Evolutionary conservation across 2,113 vertebrate species (phyloP).

Genomic region (Phrynocephalus versicolor): DNA sequence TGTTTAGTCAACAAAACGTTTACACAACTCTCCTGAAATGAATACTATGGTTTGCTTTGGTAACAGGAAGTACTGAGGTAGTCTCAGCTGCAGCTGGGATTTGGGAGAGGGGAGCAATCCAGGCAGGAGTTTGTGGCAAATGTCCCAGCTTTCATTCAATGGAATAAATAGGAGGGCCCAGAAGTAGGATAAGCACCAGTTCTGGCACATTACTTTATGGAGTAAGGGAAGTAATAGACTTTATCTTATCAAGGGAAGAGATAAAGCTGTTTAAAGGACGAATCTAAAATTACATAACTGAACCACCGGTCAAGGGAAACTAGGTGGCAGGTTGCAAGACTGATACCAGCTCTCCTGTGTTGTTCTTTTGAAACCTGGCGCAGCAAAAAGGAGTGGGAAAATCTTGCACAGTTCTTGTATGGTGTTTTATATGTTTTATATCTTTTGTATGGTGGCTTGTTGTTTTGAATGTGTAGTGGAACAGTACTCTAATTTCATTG

Average conservation of each 20-base stretch:
- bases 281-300: slow-evolving; percentile 3
- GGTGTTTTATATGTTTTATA: too few relatives aligned
- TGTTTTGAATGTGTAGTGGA: too few relatives aligned
- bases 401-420: background rate
- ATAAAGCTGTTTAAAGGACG: background rate
- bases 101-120: background rate
- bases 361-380: background rate
- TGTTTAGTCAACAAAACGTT: slow-evolving; percentile 60
- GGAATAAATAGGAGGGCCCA: background rate
- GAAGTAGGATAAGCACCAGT: background rate
- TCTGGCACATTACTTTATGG: background rate
- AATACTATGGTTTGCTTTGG: slow-evolving; percentile 7
- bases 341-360: background rate
- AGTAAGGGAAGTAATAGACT: background rate
- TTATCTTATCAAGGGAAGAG: background rate
- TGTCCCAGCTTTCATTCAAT: background rate
- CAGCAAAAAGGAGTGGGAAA: background rate
- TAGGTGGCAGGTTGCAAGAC: background rate
- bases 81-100: background rate
- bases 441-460: too few relatives aligned
- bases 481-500: too few relatives aligned
- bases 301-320: background rate
- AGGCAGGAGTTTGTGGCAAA: background rate
- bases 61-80: background rate
- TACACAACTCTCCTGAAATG: slow-evolving; percentile 50